Base-by-base conservation (phyloP, 2,888 invertebrate genomes). In the Achlya flavicornis region DNA sequence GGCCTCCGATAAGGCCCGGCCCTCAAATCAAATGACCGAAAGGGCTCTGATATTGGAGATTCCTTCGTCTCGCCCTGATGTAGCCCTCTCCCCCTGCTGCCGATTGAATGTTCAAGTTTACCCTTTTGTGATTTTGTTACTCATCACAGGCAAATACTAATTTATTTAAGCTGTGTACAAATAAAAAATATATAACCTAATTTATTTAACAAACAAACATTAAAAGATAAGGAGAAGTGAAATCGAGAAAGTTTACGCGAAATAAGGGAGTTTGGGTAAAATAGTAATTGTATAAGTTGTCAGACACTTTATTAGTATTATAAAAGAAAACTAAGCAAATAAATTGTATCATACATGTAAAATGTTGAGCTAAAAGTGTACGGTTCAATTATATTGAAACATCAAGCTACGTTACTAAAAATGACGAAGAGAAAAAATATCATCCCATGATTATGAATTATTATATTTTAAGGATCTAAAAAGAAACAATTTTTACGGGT, bases 31-130 rank as follows among this genome's bases (percentile, higher is more conserved):
- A 70, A 71, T 63, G 65, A 61, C 59, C 63, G 64, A 43, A 57
- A 63, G 60, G 57, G 33, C 16, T 53, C 57, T 62, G 67, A 63
- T 64, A 64, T 67, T 62, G 64, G 57, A 61, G 67, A 63, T 63
- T 48, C 58, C 60, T 58, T 63, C 61, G 61, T 46, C 38, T 53
- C 53, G n/a, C 53, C 16, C 16, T 19, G 19, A 53, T 38, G 38
- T 19, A 19, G 16, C 53, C 8, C 53, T 10, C 19, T 10, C 19
- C 53, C 19, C 53, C 53, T 2, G 10, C 19, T n/a, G 16, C 19
- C 53, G 53, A 53, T 19, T 53, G 53, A 53, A 53, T 53, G 53
- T 53, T 53, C 53, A 53, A 53, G 19, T 53, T 19, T n/a, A 53
- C 53, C 53, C 53, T 19, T 53, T 53, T 53, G 16, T 16, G 16